These are phyloP conservation scores for Meiosimyza platycephala DNA, from an alignment of 2,888 invertebrate species.

Conservation along the genomic window DNA sequence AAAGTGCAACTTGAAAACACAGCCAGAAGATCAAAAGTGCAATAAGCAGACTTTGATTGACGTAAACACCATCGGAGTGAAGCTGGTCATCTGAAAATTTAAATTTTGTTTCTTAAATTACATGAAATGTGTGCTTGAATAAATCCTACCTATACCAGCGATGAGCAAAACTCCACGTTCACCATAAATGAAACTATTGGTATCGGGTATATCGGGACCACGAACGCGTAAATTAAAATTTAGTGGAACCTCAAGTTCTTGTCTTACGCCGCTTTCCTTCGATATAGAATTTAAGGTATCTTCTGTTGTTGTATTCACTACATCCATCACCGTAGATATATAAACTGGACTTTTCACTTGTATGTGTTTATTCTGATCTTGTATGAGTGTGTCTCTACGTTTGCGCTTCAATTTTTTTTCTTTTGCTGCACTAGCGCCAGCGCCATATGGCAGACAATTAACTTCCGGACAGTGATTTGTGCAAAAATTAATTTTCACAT, in stretches of 20 bases:
- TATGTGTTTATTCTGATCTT: slow-evolving; percentile 45
- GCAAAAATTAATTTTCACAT: slow-evolving; percentile 85
- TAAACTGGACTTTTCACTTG: slow-evolving; percentile 62
- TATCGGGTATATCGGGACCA: slow-evolving; percentile 71
- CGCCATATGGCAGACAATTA: slow-evolving; percentile 62
- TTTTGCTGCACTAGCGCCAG: slow-evolving; percentile 35
- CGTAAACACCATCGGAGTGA: slow-evolving; percentile 67
- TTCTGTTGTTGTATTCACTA: slow-evolving; percentile 33
- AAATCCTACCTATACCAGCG: slow-evolving; percentile 70
- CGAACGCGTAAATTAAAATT: slow-evolving; percentile 72
- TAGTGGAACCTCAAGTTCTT: slow-evolving; percentile 65
- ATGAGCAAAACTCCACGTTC: slow-evolving; percentile 71
- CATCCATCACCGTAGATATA: slow-evolving; percentile 61
- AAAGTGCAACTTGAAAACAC: slow-evolving; percentile 71
- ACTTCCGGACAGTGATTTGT: slow-evolving; percentile 76
- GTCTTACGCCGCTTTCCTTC: not conserved
- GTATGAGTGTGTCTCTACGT: slow-evolving; percentile 35
- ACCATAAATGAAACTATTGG: slow-evolving; percentile 71
- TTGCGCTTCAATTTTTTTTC: slow-evolving; percentile 31
- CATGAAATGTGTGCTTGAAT: not conserved
- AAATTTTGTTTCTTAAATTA: not conserved
- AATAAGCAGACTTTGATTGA: slow-evolving; percentile 75
- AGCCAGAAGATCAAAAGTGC: slow-evolving; percentile 74
- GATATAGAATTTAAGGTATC: not conserved
- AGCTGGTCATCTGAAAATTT: slow-evolving; percentile 55